These are phyloP conservation scores for Simalia tracyae DNA, from an alignment of 2,797 vertebrate species.

Conservation along the genomic window DNA sequence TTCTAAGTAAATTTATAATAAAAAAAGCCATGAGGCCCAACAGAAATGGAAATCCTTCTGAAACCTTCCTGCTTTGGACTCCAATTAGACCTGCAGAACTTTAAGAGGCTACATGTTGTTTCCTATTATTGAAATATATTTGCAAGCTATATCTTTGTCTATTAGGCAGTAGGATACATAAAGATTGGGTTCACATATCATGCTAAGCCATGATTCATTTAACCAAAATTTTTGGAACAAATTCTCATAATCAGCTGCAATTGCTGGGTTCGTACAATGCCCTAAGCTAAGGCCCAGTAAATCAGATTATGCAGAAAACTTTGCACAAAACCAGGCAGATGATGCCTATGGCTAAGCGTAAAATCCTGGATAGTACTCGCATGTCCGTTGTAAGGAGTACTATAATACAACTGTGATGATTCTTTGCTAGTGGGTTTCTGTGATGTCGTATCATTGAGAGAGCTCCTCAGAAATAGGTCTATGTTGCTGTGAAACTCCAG, in stretches of 20 bases:
- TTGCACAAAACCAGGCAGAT: background rate
- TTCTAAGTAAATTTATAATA: background rate
- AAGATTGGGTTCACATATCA: background rate
- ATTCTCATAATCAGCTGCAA: background rate
- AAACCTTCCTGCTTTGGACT: background rate
- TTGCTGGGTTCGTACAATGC: background rate
- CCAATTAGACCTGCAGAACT: background rate
- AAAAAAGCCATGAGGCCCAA: background rate
- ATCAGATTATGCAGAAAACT: background rate
- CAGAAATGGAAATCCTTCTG: background rate
- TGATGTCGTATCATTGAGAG: background rate
- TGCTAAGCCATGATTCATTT: background rate
- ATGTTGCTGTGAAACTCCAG: background rate
- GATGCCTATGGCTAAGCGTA: background rate
- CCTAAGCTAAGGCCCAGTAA: background rate
- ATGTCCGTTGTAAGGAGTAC: too few relatives aligned
- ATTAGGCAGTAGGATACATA: background rate
- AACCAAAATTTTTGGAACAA: background rate
- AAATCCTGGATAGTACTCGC: background rate
- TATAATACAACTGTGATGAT: background rate
- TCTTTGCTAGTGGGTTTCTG: background rate
- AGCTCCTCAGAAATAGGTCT: background rate
- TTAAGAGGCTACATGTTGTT: background rate
- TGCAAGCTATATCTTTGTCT: background rate
- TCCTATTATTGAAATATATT: background rate